Conservation (phyloP, 2,797 vertebrate species). For the Platalea minor region DNA sequence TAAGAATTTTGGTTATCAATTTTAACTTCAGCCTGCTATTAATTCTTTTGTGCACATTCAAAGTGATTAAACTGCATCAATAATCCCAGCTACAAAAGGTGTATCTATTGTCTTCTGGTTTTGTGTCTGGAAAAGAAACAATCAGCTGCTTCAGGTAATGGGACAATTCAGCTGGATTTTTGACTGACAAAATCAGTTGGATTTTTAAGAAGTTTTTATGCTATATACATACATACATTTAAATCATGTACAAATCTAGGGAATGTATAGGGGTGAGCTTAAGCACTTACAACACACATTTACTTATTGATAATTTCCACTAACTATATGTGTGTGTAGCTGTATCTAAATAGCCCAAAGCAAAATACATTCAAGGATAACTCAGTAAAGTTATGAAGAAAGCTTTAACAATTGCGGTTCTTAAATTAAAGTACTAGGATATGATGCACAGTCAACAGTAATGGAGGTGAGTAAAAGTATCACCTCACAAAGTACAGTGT, state of each 20-base stretch:
- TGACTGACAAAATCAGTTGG: not conserved
- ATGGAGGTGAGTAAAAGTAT: not conserved
- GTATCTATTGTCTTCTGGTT: not conserved
- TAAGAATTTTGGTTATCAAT: not conserved
- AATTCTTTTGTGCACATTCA: not conserved
- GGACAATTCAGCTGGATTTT: not conserved
- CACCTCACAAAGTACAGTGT: not conserved
- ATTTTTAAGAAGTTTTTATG: not conserved
- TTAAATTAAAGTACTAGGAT: not conserved
- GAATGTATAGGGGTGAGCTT: accelerated
- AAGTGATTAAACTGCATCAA: not conserved
- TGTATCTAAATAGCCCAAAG: not conserved
- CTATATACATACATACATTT: not conserved
- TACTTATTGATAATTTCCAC: not conserved
- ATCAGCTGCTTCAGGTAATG: not conserved
- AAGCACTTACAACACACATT: not conserved
- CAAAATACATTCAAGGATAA: not conserved
- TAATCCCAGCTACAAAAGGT: not conserved
- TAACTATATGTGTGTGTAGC: not conserved
- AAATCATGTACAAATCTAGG: not conserved
- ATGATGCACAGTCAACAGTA: not conserved
- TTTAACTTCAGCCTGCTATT: not conserved
- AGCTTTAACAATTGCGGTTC: not conserved
- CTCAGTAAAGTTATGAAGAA: not conserved
- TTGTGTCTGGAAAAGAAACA: not conserved